Evolutionary conservation across 2,113 vertebrate species (phyloP), one percentile per base, ranked within the genome.

Genomic region (Dicaeum eximium): DNA sequence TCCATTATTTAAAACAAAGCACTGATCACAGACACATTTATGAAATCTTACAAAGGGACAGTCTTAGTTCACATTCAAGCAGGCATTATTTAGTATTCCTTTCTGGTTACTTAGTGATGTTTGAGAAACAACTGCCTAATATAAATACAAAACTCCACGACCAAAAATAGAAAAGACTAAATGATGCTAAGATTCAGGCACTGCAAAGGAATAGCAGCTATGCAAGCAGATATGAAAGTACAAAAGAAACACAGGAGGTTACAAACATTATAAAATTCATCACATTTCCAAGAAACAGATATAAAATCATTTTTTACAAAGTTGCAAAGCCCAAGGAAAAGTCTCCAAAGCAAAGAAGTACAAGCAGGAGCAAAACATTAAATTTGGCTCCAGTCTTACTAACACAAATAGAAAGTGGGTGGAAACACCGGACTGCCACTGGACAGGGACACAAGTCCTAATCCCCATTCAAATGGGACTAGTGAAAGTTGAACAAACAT

Each of bases 131-230:
- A 15, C 64, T 88, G 75, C 28, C 64, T 86, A 90, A 90, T n/a
- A 58, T 42, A 91, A 95, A 80, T 23, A 88, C 13, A 58, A 64
- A 95, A 71, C 60, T 78, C 21, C 42, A 42, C 88, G 51, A 90
- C 67, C 88, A 95, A 93, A 95, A 88, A 90, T 44, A 88, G 86
- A 65, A 79, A 90, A 93, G 48, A 80, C 40, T 79, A 88, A 77
- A 44, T 22, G 35, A 95, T 69, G 67, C 25, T 83, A 64, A 74
- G 51, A 58, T 66, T 74, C 35, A 92, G 51, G 38, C n/a, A 48
- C 44, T 21, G 24, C 24, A 88, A 86, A 86, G 33, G 66, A 70
- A 23, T 8, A 83, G 33, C 42, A 82, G 45, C 70, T 79, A 60
- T 19, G 22, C 31, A 74, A 84, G 38, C 21, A 64, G 17, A 77